Percentiles rank a stretch among this genome's conserved stretches.
These are phyloP conservation scores for Amblyopsis hoosieri DNA, from an alignment of 2,797 vertebrate genomes.

Conservation along the genomic window DNA sequence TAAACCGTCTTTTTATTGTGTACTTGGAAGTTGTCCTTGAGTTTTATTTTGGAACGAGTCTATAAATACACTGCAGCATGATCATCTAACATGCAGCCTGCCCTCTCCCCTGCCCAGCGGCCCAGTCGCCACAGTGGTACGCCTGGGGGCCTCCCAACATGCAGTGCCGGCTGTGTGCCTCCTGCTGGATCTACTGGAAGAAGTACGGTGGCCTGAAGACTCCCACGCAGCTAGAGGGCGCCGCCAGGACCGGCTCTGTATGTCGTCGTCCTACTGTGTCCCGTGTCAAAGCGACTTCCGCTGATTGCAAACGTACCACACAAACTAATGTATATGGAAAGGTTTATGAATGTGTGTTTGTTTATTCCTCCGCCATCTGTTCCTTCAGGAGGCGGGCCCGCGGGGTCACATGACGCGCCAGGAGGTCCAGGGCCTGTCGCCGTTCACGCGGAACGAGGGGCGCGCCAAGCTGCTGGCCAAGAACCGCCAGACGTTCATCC, in stretches of 20 bases:
- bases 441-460: conserved; percentile 89
- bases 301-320: too few relatives aligned
- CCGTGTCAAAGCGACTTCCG: neutral
- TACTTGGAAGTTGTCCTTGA: too few relatives aligned
- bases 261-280: conserved; percentile 4
- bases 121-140: conserved; percentile 95
- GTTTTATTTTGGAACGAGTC: too few relatives aligned
- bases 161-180: conserved; percentile 93
- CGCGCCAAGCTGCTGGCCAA: conserved; percentile 93
- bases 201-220: conserved; percentile 95
- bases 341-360: too few relatives aligned
- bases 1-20: too few relatives aligned
- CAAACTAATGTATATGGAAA: too few relatives aligned
- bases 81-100: neutral
- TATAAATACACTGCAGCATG: too few relatives aligned
- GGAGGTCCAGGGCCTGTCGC: conserved; percentile 89
- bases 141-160: conserved; percentile 96
- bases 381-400: conserved; percentile 78
- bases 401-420: conserved; percentile 87
- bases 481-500: conserved; percentile 92
- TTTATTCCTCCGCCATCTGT: too few relatives aligned
- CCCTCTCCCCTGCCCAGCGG: conserved; percentile 69
- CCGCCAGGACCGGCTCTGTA: conserved; percentile 85
- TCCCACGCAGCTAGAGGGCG: conserved; percentile 92
- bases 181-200: conserved; percentile 98